Evolutionary conservation across 2,888 invertebrate species (phyloP).

Genomic region (Baronia brevicornis): DNA sequence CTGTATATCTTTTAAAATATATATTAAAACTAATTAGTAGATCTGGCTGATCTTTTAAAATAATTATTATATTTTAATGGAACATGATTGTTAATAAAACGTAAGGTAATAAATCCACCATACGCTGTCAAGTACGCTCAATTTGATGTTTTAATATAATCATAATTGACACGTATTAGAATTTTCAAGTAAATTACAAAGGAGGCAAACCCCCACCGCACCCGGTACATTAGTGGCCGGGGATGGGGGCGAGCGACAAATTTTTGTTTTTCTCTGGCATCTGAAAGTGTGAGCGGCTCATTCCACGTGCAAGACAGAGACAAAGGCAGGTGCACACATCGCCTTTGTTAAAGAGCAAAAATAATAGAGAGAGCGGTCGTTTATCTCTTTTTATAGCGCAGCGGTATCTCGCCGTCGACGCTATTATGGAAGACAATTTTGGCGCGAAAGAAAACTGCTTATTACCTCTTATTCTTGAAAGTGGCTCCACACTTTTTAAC

Average conservation of each 20-base stretch:
- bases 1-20: no score
- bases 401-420: constrained; percentile 68
- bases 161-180: constrained; percentile 73
- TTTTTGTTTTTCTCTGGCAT: constrained; percentile 69
- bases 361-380: constrained; percentile 75
- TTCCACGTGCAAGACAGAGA: constrained; percentile 46
- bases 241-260: constrained; percentile 57
- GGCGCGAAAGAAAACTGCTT: constrained; percentile 76
- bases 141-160: constrained; percentile 62
- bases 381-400: constrained; percentile 74
- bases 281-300: constrained; percentile 36
- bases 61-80: constrained; percentile 14
- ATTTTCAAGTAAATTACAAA: constrained; percentile 67
- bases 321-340: constrained; percentile 69
- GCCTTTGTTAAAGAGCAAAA: constrained; percentile 73
- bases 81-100: constrained; percentile 47
- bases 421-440: constrained; percentile 75
- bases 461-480: constrained; percentile 70
- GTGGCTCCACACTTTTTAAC: constrained; percentile 29
- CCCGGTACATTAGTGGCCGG: constrained; percentile 58
- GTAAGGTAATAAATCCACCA: constrained; percentile 54
- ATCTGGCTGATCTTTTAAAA: constrained; percentile 13
- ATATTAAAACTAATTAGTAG: no score
- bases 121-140: constrained; percentile 46
- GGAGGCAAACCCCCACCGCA: constrained; percentile 56